phyloP scores from a whole-genome alignment of 2,797 vertebrate species.

The Tarsius wallacei region DNA sequence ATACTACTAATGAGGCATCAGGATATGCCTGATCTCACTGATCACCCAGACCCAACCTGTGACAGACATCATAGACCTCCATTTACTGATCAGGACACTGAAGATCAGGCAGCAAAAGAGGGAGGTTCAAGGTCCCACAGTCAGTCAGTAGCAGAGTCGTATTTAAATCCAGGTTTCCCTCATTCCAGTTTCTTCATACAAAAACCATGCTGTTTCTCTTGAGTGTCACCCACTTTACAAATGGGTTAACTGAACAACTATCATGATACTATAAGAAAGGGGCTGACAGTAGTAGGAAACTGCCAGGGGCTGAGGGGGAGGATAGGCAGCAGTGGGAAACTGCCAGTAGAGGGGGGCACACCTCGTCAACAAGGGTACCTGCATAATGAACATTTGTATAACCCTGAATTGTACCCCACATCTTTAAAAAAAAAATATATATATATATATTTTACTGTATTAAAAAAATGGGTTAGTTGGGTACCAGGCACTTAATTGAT shows the following conservation, averaged over 20 bases:
- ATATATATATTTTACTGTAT: too few relatives aligned
- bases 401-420: too few relatives aligned
- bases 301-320: too few relatives aligned
- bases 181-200: background rate
- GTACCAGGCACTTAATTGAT: background rate
- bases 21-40: rapidly evolving
- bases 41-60: background rate
- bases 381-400: too few relatives aligned
- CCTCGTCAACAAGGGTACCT: too few relatives aligned
- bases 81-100: background rate
- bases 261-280: too few relatives aligned
- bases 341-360: too few relatives aligned
- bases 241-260: background rate
- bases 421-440: too few relatives aligned
- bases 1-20: rapidly evolving
- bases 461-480: background rate
- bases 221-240: background rate
- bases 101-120: background rate
- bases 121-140: background rate
- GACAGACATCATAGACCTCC: background rate
- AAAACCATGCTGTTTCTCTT: background rate
- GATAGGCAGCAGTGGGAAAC: too few relatives aligned
- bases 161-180: background rate
- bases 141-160: background rate
- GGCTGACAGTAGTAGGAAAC: too few relatives aligned